Conservation (phyloP, 2,888 invertebrate species). For the Drosophila histrio region DNA sequence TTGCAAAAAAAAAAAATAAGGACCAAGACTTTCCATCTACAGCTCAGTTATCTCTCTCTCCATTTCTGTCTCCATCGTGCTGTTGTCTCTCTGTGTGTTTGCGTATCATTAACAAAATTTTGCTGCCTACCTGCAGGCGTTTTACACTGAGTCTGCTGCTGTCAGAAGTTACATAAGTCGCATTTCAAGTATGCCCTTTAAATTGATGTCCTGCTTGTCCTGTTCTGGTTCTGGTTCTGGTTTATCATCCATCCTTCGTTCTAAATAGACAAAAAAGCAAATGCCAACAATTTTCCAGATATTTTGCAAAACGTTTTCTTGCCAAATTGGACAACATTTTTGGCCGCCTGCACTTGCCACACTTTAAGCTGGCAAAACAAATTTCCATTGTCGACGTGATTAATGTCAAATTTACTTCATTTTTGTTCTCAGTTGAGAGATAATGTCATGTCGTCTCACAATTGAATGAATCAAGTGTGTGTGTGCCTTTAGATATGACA, state of each 20-base stretch:
- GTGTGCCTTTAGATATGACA: neutral
- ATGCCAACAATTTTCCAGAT: constrained; percentile 10
- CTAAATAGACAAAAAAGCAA: neutral
- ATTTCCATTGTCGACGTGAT: constrained; percentile 45
- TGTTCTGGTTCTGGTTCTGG: too few species aligned
- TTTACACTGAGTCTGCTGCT: constrained; percentile 8
- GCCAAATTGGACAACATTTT: constrained; percentile 32
- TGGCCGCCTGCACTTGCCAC: neutral
- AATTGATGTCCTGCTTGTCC: constrained; percentile 36
- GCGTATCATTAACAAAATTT: constrained; percentile 58
- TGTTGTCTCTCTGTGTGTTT: constrained; percentile 48
- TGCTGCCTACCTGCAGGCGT: constrained; percentile 52
- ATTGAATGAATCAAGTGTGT: neutral
- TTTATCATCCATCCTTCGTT: neutral
- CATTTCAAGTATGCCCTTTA: constrained; percentile 23
- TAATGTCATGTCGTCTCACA: neutral
- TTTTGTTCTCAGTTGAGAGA: constrained; percentile 21
- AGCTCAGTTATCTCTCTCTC: neutral
- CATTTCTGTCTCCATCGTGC: neutral
- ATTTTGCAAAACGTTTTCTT: constrained; percentile 44
- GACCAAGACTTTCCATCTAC: neutral
- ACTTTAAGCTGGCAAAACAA: constrained; percentile 31
- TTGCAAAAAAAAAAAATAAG: constrained; percentile 19
- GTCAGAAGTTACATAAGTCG: constrained; percentile 25
- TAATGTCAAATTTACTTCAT: constrained; percentile 45